A percentile compares a stretch with the other conserved stretches of the same genome.
Evolutionary conservation across 1,140 invertebrate genomes (phyloP).

Genomic region (roundworm (Caenorhabditis elegans)): DNA sequence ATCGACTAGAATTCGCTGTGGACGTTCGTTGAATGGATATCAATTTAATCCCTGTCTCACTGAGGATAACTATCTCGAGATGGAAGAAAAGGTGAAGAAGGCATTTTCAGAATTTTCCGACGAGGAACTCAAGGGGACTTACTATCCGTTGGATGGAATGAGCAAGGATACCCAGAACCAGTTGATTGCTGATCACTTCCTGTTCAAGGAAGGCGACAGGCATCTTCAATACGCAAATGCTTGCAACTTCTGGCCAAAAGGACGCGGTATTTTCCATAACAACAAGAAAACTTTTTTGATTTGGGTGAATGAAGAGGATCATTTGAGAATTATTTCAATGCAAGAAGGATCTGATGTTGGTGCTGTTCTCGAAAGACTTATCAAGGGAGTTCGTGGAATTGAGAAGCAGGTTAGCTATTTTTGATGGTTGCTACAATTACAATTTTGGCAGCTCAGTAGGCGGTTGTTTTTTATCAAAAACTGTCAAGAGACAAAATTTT

Average conservation of each 20-base stretch:
- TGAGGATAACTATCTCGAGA: slow-evolving; percentile 63
- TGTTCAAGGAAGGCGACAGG: slow-evolving; percentile 68
- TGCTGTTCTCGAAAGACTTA: slow-evolving; percentile 81
- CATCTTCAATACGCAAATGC: slow-evolving; percentile 80
- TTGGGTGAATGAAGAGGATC: slow-evolving; percentile 73
- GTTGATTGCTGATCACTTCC: slow-evolving; percentile 79
- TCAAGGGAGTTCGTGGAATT: slow-evolving; percentile 79
- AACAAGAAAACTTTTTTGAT: slow-evolving; percentile 93
- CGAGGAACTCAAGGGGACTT: slow-evolving; percentile 81
- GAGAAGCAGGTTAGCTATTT: no score
- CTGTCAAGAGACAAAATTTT: no score
- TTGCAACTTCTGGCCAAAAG: slow-evolving; percentile 90
- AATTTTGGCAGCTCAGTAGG: no score
- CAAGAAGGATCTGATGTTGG: slow-evolving; percentile 86
- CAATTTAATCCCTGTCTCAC: slow-evolving; percentile 76
- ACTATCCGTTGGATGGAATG: slow-evolving; percentile 80
- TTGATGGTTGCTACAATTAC: no score
- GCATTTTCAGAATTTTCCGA: slow-evolving; percentile 62
- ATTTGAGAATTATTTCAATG: slow-evolving; percentile 82
- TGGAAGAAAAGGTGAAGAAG: slow-evolving; percentile 64
- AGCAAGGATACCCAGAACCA: slow-evolving; percentile 64
- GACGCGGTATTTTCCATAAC: slow-evolving; percentile 95
- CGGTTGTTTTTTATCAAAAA: no score
- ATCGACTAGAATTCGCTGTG: slow-evolving; percentile 85
- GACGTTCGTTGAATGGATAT: slow-evolving; percentile 80